Percentiles rank a stretch among this genome's conserved stretches.
Evolutionary conservation across 2,113 vertebrate species (phyloP).

Genomic region (Spea bombifrons): DNA sequence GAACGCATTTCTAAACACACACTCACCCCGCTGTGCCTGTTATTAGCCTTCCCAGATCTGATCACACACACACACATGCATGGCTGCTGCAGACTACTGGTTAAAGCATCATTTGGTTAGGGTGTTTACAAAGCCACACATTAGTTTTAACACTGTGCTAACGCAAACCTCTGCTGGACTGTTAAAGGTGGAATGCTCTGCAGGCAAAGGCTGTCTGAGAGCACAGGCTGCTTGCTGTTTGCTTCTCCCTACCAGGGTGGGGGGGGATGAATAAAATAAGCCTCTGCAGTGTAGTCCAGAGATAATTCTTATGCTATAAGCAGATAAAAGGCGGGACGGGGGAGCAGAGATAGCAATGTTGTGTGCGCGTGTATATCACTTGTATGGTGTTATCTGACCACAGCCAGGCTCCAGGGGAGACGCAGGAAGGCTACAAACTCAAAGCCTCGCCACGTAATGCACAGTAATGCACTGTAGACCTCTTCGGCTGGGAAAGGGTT

Average conservation of each 20-base stretch:
- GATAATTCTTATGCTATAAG: constrained; percentile 46
- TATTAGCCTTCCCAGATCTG: constrained; percentile 41
- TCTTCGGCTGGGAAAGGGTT: constrained; percentile 24
- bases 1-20: constrained; percentile 49
- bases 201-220: constrained; percentile 23
- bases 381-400: constrained; percentile 45
- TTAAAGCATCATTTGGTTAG: constrained; percentile 31
- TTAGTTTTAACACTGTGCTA: not conserved
- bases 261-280: constrained; percentile 41
- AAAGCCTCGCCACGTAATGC: not conserved
- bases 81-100: constrained; percentile 35
- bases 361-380: constrained; percentile 41
- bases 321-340: constrained; percentile 46
- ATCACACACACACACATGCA: constrained; percentile 23
- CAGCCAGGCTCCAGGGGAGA: constrained; percentile 40
- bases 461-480: constrained; percentile 15
- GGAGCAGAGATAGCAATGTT: constrained; percentile 45
- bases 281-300: constrained; percentile 35
- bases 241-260: constrained; percentile 31
- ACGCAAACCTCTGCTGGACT: constrained; percentile 16
- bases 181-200: constrained; percentile 18
- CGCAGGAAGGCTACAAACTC: constrained; percentile 1
- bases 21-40: constrained; percentile 44
- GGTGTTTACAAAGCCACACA: constrained; percentile 19
- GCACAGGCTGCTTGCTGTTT: constrained; percentile 33